Conservation (phyloP, 1,140 invertebrate species). For the Drosophila kanapiae region DNA sequence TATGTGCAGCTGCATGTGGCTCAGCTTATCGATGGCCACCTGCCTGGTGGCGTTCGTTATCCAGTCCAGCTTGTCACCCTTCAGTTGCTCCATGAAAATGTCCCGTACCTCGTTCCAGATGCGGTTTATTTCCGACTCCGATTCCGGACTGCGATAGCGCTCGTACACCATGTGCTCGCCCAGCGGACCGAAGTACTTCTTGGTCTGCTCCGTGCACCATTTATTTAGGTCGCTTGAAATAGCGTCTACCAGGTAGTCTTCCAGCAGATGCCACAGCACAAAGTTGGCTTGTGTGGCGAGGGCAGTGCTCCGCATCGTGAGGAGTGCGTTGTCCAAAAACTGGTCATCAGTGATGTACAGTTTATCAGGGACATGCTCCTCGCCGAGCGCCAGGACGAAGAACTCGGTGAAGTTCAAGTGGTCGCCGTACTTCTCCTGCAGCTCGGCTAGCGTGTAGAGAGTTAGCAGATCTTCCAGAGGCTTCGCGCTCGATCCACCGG, state of each 20-base stretch:
- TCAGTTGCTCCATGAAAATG: slow-evolving; percentile 54
- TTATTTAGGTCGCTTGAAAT: slow-evolving; percentile 1
- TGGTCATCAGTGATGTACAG: slow-evolving; percentile 46
- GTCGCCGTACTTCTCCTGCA: slow-evolving; percentile 45
- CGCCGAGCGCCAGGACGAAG: slow-evolving; percentile 48
- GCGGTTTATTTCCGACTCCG: slow-evolving; percentile 54
- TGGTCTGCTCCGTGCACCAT: slow-evolving; percentile 59
- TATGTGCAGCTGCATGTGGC: slow-evolving; percentile 63
- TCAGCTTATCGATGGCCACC: slow-evolving; percentile 65
- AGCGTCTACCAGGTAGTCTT: slow-evolving; percentile 46
- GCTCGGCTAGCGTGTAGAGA: slow-evolving; percentile 40
- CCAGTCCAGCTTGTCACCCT: slow-evolving; percentile 70
- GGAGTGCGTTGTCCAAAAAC: slow-evolving; percentile 33
- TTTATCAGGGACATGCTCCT: slow-evolving; percentile 45
- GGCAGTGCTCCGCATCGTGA: slow-evolving; percentile 26
- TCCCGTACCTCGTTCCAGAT: slow-evolving; percentile 63
- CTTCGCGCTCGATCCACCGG: not conserved
- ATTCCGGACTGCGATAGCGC: slow-evolving; percentile 40
- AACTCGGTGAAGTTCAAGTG: slow-evolving; percentile 63
- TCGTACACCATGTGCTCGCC: slow-evolving; percentile 63
- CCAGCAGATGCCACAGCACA: slow-evolving; percentile 61
- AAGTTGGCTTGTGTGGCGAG: slow-evolving; percentile 45
- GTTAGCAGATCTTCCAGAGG: slow-evolving; percentile 30
- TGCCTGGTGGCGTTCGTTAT: slow-evolving; percentile 60
- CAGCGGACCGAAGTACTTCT: slow-evolving; percentile 63